Evolutionary conservation across 1,140 invertebrate species (phyloP), one percentile per base, ranked within the genome.

Genomic region (Halesus radiatus): DNA sequence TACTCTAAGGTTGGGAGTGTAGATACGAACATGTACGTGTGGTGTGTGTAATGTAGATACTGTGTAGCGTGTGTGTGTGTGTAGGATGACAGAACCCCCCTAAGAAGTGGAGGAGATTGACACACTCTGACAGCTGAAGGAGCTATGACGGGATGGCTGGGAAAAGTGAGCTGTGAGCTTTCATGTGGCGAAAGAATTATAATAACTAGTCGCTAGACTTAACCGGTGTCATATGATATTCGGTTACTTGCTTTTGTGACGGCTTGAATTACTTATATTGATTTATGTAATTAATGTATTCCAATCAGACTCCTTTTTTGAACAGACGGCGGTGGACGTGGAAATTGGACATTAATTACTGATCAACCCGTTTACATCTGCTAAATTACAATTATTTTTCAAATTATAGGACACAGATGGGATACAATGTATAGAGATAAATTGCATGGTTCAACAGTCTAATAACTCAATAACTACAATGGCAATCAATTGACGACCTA

Each of bases 101-200:
- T 5, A 29, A 66, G 10, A 22, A 66, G 62, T 13, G 37, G 70
- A 52, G 66, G 60, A 77, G 80, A 81, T 77, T 81, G 80, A 81
- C 80, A 53, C 53, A 32, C 75, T 50, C 75, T 77, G 74, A 81
- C 79, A 80, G 79, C 72, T 62, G 62, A 54, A 80, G 23, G 15
- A 26, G 62, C 62, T 66, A 26, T 29, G 62, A 7, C 62, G 62
- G 62, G 32, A 66, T 66, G 29, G 56, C 16, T 60, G 60, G 26
- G 32, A 37, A 6, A 37, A 4, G 10, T 45, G 37, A 45, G 37
- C 8, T 7, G 62, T 29, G 62, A 66, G 23, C 62, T 66, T 66
- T 66, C 62, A 66, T 66, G 62, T 66, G 62, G 62, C 62, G 32
- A 37, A 66, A 66, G 62, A 66, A 66, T 66, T 66, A 66, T 26